Evolutionary conservation across 2,113 vertebrate species (phyloP), one percentile per base, ranked within the genome.

Genomic region (Hemiprocne comata): DNA sequence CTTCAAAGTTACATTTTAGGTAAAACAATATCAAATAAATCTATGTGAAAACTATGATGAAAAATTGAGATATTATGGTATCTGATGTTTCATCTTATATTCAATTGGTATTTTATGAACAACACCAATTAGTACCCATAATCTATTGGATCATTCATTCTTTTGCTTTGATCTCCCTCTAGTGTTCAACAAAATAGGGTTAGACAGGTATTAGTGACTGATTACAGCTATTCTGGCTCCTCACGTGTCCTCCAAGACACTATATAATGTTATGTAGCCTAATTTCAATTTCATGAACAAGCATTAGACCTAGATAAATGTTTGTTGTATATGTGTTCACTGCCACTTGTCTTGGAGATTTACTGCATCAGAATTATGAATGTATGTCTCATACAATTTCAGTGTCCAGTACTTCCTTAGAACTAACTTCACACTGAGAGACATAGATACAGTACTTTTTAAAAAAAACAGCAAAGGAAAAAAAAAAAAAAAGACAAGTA

Each of bases 141-240:
- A 19, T 3, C 33, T 54, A 40, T 79, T 61, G 50, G 17, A 11
- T 65, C 6, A 77, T 71, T 79, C 70, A 94, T 97, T 96, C 73
- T 93, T 95, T 97, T 94, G 94, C 90, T 96, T 94, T 92, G 69
- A 95, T 96, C 95, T 92, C 96, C 96, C 96, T 90, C 96, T 97
- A 97, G 96, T 57, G 96, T 96, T 93, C 89, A 81, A 36, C 25
- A 70, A 80, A 77, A 67, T 20, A 55, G 29, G 11, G 17, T 38
- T 51, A 74, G 28, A 5, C 11, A 48, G 18, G 2, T 77, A 58
- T 53, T 73, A 83, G 31, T 48, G 50, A 48, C 70, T 40, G 14
- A 38, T 73, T 33, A 36, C 17, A 38, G 23, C 19, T 66, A 7
- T 48, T 77, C 29, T 62, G 34, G 7, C n/a, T 90, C 19, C 65